These are phyloP conservation scores for Larimichthys polyactis DNA, from an alignment of 2,113 vertebrate species.

Conservation along the genomic window DNA sequence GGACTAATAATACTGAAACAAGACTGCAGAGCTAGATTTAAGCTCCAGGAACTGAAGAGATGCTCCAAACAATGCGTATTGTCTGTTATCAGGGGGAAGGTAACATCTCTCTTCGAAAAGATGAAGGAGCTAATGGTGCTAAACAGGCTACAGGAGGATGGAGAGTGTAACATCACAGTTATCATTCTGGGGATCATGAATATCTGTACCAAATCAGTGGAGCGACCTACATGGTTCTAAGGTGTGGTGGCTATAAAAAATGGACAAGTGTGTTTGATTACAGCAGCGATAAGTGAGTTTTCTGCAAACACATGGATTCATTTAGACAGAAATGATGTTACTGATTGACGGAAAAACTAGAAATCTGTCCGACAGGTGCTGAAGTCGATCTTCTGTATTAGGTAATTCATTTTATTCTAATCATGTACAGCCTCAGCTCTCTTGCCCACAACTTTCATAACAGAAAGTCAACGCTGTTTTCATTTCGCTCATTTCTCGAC, in stretches of 20 bases:
- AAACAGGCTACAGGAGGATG: too few relatives aligned
- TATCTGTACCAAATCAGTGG: neutral
- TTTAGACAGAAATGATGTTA: neutral
- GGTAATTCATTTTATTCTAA: neutral
- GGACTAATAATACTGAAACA: neutral
- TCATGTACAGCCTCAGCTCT: conserved; percentile 6
- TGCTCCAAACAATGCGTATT: too few relatives aligned
- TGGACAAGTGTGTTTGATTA: neutral
- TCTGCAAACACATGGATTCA: neutral
- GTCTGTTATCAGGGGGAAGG: too few relatives aligned
- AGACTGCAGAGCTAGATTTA: neutral
- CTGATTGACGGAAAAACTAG: neutral
- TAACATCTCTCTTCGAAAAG: too few relatives aligned
- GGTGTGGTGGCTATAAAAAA: neutral
- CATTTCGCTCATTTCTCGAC: conserved; percentile 5
- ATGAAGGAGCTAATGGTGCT: too few relatives aligned
- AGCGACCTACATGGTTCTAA: neutral
- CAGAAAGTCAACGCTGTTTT: conserved; percentile 27
- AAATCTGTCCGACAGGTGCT: neutral
- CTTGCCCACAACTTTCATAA: neutral
- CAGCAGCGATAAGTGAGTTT: neutral
- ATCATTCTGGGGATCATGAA: too few relatives aligned
- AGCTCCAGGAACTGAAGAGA: too few relatives aligned
- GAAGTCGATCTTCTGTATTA: neutral
- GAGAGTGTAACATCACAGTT: too few relatives aligned